Evolutionary conservation across 2,888 invertebrate genomes (phyloP).

Genomic region (Odontocolon sp.): DNA sequence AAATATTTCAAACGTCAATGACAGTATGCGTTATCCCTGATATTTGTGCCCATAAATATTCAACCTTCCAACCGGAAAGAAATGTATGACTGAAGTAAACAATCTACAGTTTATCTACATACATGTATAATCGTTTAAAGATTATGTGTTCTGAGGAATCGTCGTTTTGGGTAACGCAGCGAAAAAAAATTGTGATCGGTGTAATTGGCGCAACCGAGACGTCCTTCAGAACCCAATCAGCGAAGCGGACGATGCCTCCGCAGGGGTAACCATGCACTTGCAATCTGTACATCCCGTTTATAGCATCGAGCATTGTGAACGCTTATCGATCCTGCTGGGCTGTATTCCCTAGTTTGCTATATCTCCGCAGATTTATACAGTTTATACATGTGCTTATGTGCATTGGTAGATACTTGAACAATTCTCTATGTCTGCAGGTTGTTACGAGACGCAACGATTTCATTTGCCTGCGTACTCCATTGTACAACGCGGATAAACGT

Average conservation of each 20-base stretch:
- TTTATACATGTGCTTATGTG: background rate
- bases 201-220: background rate
- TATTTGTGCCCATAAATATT: background rate
- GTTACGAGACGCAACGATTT: background rate
- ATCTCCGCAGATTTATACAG: conserved; percentile 12
- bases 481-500: conserved; percentile 5
- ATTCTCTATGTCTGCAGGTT: conserved; percentile 10
- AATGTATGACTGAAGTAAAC: background rate
- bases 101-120: too few species aligned
- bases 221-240: conserved; percentile 12
- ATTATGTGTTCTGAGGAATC: background rate
- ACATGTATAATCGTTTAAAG: background rate
- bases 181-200: background rate
- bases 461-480: background rate
- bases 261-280: background rate
- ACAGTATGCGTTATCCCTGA: background rate
- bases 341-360: background rate
- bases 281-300: conserved; percentile 14
- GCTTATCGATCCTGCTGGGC: conserved; percentile 18
- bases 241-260: background rate
- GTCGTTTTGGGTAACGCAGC: background rate
- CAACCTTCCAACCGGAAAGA: background rate
- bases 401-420: background rate
- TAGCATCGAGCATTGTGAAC: background rate
- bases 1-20: background rate